phyloP scores from a whole-genome alignment of 2,888 invertebrate species.

The Dascillus cervinus region DNA sequence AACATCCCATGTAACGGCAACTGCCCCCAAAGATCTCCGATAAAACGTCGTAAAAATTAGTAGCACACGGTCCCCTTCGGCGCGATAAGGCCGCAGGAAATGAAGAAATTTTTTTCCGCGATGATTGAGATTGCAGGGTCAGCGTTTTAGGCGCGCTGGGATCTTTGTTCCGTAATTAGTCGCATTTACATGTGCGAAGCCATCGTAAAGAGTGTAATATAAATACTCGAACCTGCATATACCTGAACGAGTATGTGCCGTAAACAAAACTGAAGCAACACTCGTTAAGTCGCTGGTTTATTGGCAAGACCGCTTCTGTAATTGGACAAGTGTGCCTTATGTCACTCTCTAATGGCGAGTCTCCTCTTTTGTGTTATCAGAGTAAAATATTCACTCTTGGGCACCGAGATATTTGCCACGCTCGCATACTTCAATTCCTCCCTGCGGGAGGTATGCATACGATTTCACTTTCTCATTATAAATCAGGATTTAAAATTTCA shows the following conservation, averaged over 20 bases:
- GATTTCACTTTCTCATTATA: no score
- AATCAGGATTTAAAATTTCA: no score
- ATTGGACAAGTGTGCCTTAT: conserved; percentile 15
- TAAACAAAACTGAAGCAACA: conserved; percentile 11
- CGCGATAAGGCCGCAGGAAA: no score
- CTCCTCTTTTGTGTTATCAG: no score
- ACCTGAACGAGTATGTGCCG: conserved; percentile 11
- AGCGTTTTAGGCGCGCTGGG: conserved; percentile 1
- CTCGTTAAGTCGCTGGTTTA: conserved; percentile 14
- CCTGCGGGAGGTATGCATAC: no score
- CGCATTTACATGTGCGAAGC: conserved; percentile 11
- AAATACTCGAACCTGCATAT: no score
- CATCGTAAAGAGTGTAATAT: conserved; percentile 15
- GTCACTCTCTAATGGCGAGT: no score
- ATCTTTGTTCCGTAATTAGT: conserved; percentile 14
- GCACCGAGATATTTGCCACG: no score
- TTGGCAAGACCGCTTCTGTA: conserved; percentile 12
- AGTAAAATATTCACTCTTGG: no score
- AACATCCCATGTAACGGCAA: conserved; percentile 17
- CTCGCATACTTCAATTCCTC: no score
- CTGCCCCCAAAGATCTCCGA: conserved; percentile 17
- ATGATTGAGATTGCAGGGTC: no score
- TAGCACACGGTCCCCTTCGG: conserved; percentile 17
- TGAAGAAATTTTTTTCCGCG: no score
- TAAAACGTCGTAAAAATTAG: conserved; percentile 21